These are phyloP conservation scores for Fringilla coelebs DNA, from an alignment of 2,797 vertebrate genomes.

Conservation along the genomic window DNA sequence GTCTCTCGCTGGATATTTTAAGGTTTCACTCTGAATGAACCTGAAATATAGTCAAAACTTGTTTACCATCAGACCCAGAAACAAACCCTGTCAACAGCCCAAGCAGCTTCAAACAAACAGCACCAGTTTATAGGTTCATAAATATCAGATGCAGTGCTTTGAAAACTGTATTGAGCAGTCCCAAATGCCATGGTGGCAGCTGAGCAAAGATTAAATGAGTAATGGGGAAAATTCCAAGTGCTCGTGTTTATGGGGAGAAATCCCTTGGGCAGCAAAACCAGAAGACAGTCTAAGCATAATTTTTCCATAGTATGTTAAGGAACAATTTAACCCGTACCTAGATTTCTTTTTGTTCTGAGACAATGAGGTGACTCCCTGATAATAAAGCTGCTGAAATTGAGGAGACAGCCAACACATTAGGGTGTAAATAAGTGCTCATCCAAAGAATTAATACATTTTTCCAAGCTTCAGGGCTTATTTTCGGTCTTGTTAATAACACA, in stretches of 20 bases:
- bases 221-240: not conserved
- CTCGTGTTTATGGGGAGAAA: not conserved
- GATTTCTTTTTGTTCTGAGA: not conserved
- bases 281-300: not conserved
- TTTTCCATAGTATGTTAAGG: not conserved
- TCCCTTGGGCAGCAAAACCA: not conserved
- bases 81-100: not conserved
- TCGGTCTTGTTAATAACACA: not conserved
- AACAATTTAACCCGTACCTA: not conserved
- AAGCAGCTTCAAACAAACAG: constrained; percentile 24
- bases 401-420: not conserved
- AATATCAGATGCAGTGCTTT: constrained; percentile 41
- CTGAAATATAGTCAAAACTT: constrained; percentile 36
- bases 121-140: constrained; percentile 42
- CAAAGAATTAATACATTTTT: not conserved
- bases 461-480: not conserved
- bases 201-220: constrained; percentile 27
- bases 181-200: constrained; percentile 4
- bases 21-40: constrained; percentile 30
- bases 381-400: not conserved
- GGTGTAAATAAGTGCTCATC: not conserved
- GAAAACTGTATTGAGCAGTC: constrained; percentile 19
- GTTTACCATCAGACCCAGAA: not conserved
- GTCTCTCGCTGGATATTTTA: not conserved
- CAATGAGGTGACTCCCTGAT: not conserved